Conservation (phyloP, 2,113 vertebrate genomes). For the Percina caprodes region DNA sequence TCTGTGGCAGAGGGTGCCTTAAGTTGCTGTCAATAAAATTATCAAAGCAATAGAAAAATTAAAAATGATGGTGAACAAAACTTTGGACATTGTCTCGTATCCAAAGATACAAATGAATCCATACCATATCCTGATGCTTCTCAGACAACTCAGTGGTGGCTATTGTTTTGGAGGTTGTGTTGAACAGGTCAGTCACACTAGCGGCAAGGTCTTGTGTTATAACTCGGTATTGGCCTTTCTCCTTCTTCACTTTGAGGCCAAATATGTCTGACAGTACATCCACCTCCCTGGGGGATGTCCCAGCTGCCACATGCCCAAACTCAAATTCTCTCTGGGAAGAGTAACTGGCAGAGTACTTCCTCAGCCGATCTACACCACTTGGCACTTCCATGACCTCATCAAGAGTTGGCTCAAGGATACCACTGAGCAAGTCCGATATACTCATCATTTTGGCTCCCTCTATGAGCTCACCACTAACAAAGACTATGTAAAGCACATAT, state of each 20-base stretch:
- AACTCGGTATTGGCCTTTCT: constrained; percentile 91
- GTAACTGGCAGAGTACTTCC: constrained; percentile 77
- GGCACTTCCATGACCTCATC: constrained; percentile 88
- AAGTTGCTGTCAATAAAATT: constrained; percentile 17
- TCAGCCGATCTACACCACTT: constrained; percentile 79
- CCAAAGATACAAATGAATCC: neutral
- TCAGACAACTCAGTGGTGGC: constrained; percentile 6
- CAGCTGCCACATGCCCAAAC: constrained; percentile 83
- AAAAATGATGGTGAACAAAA: neutral
- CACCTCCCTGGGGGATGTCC: constrained; percentile 79
- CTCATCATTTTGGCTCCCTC: constrained; percentile 91
- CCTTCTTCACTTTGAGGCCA: constrained; percentile 91
- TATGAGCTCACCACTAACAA: constrained; percentile 90
- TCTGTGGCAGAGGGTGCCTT: constrained; percentile 80
- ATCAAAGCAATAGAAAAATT: constrained; percentile 10
- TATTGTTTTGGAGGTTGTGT: constrained; percentile 63
- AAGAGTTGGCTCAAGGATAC: constrained; percentile 92
- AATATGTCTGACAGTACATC: constrained; percentile 92
- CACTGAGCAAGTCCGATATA: constrained; percentile 88
- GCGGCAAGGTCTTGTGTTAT: constrained; percentile 88
- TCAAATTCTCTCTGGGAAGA: constrained; percentile 85
- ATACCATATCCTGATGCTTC: constrained; percentile 64
- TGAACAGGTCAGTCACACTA: constrained; percentile 86
- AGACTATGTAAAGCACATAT: constrained; percentile 86
- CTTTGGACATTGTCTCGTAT: neutral